Evolutionary conservation across 2,113 vertebrate genomes (phyloP), one percentile per base, ranked within the genome.

Genomic region (Poecilia latipinna): DNA sequence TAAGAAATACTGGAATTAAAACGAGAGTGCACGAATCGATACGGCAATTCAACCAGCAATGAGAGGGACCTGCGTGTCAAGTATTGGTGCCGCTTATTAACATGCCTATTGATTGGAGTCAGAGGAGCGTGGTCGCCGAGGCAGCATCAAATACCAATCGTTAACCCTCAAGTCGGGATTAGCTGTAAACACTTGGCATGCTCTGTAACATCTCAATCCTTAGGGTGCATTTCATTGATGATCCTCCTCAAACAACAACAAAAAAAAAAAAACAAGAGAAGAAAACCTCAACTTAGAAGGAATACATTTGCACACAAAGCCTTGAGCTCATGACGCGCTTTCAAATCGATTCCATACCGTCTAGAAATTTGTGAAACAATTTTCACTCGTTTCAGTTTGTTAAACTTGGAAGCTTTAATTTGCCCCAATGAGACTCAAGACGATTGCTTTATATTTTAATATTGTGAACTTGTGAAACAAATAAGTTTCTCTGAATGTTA

Each of bases 91-190:
- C 67, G 86, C 90, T 93, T 92, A 94, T 93, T 92, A 94, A 92
- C 92, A 89, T 88, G 86, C 66, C 73, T 91, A 94, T 93, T 88
- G 93, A 94, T 89, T 88, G 72, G 85, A 91, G 88, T 86, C 88
- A 80, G 81, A 83, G 39, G 82, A 86, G 82, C 85, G 22, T 77
- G 73, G 80, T 83, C 68, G 28, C 48, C 13, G 68, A 80, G 71
- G 81, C 75, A 75, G 84, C 79, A 89, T 87, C 84, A 89, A 88
- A 88, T 84, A 88, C 80, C 81, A 71, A 88, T 93, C 80, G 75
- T 90, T 90, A 91, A 88, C 87, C 90, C 74, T 72, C 33, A 24
- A 87, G 85, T 83, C 78, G 64, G 76, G 81, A 77, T 90, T 80
- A 88, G 84, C 77, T 75, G 82, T 87, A 89, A 88, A 89, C 86